Percentiles rank a stretch among this genome's conserved stretches.
Evolutionary conservation across 2,113 vertebrate species (phyloP).

Genomic region (Otolemur garnettii): DNA sequence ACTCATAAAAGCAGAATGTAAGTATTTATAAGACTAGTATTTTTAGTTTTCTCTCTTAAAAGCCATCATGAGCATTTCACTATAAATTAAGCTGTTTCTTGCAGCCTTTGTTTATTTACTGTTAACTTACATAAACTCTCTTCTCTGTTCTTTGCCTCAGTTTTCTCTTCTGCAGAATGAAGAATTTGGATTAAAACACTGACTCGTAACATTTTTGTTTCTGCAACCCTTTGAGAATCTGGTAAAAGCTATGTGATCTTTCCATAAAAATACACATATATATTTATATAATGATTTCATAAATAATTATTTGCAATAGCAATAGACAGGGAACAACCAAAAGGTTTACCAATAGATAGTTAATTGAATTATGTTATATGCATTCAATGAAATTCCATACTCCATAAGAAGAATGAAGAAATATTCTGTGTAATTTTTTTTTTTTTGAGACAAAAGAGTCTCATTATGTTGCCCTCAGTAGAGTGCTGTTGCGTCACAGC

Average conservation of each 20-base stretch:
- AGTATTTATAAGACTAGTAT: slow-evolving; percentile 41
- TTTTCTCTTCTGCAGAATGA: slow-evolving; percentile 61
- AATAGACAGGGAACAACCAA: slow-evolving; percentile 38
- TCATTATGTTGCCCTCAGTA: too few relatives aligned
- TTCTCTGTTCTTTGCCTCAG: neutral
- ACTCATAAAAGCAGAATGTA: slow-evolving; percentile 31
- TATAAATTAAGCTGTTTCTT: slow-evolving; percentile 1
- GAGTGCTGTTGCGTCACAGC: too few relatives aligned
- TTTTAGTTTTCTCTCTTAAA: slow-evolving; percentile 52
- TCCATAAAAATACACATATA: slow-evolving; percentile 42
- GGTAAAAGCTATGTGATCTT: slow-evolving; percentile 39
- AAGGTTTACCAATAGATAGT: slow-evolving; percentile 20
- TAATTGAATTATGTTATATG: slow-evolving; percentile 35
- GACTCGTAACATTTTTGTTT: neutral
- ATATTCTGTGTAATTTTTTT: neutral
- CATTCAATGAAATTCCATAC: slow-evolving; percentile 50
- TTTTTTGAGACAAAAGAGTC: too few relatives aligned
- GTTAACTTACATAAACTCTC: slow-evolving; percentile 15
- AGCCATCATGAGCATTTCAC: neutral
- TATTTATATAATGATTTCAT: slow-evolving; percentile 18
- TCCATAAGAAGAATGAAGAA: neutral
- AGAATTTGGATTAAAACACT: slow-evolving; percentile 24
- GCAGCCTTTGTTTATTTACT: slow-evolving; percentile 26
- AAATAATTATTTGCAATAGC: slow-evolving; percentile 41
- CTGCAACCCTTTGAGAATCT: slow-evolving; percentile 42